Evolutionary conservation across 2,113 vertebrate species (phyloP).

Genomic region (Nerophis lumbriciformis): DNA sequence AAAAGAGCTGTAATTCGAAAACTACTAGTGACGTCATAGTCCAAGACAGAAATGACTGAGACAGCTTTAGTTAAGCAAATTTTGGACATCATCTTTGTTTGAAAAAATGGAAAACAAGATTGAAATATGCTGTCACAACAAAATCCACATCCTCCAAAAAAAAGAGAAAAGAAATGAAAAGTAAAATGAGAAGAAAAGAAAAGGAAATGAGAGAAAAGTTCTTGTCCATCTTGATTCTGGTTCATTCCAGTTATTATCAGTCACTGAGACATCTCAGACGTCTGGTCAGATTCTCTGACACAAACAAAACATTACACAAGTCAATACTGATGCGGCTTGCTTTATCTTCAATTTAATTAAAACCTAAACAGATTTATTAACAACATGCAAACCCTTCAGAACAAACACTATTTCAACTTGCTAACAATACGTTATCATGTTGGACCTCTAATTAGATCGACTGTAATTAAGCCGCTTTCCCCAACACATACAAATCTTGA

Average conservation of each 20-base stretch:
- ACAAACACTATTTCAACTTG: slow-evolving; percentile 6
- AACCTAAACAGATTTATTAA: slow-evolving; percentile 23
- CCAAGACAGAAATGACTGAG: neutral
- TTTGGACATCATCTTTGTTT: neutral
- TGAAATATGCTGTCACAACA: slow-evolving; percentile 13
- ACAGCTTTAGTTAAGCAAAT: slow-evolving; percentile 13
- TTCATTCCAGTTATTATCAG: slow-evolving; percentile 39
- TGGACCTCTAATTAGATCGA: neutral
- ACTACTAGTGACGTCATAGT: too few species aligned
- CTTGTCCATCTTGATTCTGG: slow-evolving; percentile 49
- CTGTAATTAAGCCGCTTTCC: neutral
- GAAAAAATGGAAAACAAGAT: slow-evolving; percentile 18
- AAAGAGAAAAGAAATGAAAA: neutral
- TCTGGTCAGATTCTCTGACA: slow-evolving; percentile 28
- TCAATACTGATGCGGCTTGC: slow-evolving; percentile 3
- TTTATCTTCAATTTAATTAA: slow-evolving; percentile 31
- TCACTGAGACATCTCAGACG: slow-evolving; percentile 27
- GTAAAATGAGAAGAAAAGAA: slow-evolving; percentile 8
- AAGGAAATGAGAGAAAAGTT: slow-evolving; percentile 15
- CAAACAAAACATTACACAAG: slow-evolving; percentile 19
- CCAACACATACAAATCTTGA: slow-evolving; percentile 4
- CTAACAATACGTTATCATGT: slow-evolving; percentile 3
- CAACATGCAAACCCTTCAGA: slow-evolving; percentile 11
- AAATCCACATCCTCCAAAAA: neutral
- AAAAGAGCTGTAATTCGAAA: too few species aligned